Percentiles rank a stretch among this genome's conserved stretches.
phyloP scores from a whole-genome alignment of 2,797 vertebrate genomes.

The Spinus olivaceus region DNA sequence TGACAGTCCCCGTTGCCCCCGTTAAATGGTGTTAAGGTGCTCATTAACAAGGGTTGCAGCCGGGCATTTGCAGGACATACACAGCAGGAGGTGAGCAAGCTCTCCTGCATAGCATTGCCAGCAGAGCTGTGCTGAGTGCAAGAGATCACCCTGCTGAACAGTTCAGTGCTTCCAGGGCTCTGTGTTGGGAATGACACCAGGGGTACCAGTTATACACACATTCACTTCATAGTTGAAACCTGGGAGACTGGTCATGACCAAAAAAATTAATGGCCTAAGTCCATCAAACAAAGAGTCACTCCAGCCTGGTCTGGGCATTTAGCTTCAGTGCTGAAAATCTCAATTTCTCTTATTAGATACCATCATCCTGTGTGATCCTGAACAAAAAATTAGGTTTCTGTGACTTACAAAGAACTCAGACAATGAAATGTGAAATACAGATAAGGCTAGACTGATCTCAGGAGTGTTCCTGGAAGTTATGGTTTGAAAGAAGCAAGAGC shows the following conservation, averaged over 20 bases:
- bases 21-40: background rate
- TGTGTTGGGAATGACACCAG: background rate
- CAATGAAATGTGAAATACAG: background rate
- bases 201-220: background rate
- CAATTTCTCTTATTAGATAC: background rate
- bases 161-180: background rate
- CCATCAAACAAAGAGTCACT: background rate
- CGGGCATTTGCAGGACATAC: background rate
- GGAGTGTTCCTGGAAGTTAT: background rate
- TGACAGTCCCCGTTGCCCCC: background rate
- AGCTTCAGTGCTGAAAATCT: background rate
- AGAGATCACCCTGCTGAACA: background rate
- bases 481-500: background rate
- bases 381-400: background rate
- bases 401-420: background rate
- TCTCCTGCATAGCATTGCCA: background rate
- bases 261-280: background rate
- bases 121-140: accelerated
- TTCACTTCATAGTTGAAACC: background rate
- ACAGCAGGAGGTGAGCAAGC: background rate
- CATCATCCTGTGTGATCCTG: background rate
- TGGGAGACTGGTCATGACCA: background rate
- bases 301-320: background rate
- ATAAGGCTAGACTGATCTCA: background rate
- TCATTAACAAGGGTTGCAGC: background rate